phyloP scores from a whole-genome alignment of 1,140 invertebrate genomes.

The Aphis craccivora region DNA sequence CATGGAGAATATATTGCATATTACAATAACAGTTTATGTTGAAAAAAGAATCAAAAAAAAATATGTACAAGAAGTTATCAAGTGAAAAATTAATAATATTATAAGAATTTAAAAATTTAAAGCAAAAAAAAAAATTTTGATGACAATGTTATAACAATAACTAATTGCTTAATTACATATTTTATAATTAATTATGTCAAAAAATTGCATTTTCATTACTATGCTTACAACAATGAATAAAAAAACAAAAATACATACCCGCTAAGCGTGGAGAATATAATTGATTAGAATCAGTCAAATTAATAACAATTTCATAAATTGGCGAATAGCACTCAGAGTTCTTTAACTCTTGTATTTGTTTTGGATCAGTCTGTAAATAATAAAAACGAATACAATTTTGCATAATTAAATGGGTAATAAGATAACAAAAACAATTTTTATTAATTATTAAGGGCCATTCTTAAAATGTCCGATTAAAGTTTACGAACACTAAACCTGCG shows the following conservation, averaged over 20 bases:
- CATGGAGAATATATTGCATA: no score
- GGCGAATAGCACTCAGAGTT: slow-evolving; percentile 64
- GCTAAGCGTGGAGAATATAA: slow-evolving; percentile 25
- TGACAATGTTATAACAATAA: neutral
- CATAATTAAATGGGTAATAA: neutral
- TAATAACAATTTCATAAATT: slow-evolving; percentile 65
- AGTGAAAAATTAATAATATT: no score
- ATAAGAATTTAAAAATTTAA: no score
- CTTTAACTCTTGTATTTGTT: slow-evolving; percentile 64
- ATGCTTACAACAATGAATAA: neutral
- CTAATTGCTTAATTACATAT: neutral
- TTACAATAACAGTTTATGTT: no score
- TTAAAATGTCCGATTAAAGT: no score
- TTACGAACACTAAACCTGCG: no score
- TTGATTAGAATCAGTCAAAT: slow-evolving; percentile 59
- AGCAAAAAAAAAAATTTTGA: no score
- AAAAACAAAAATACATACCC: neutral
- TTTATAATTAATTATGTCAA: neutral
- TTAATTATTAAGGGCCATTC: no score
- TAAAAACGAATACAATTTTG: neutral
- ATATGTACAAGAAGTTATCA: no score
- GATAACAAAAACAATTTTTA: neutral
- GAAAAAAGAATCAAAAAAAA: no score
- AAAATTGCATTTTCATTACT: neutral
- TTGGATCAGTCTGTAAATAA: slow-evolving; percentile 63